These are phyloP conservation scores for Amphimedon queenslandica DNA, from an alignment of 37 sponge, comb jelly and placozoan genomes.

Conservation along the genomic window DNA sequence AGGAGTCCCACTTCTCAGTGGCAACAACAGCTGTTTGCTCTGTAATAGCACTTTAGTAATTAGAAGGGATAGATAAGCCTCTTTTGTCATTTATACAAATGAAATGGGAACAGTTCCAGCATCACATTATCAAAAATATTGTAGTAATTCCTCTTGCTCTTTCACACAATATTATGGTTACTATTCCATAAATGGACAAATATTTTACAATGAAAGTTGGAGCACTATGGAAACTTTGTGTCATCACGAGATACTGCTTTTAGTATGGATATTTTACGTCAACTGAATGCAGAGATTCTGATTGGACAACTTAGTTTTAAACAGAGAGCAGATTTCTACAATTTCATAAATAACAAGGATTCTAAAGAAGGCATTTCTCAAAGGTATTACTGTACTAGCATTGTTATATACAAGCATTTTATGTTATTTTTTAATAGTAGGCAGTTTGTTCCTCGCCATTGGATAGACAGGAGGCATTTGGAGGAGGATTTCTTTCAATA, in stretches of 20 bases:
- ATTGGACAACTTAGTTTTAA: constrained; percentile 46
- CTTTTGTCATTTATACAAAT: constrained; percentile 25
- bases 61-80: constrained; percentile 10
- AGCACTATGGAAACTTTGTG: constrained; percentile 9
- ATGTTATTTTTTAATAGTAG: neutral
- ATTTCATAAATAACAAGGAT: constrained; percentile 27
- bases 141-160: constrained; percentile 2
- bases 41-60: constrained; percentile 3
- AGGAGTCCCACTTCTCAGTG: constrained; percentile 5
- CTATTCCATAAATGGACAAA: neutral
- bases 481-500: constrained; percentile 29
- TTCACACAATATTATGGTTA: constrained; percentile 39
- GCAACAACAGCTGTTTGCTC: neutral
- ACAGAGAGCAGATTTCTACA: constrained; percentile 39
- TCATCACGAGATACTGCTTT: constrained; percentile 23
- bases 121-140: constrained; percentile 35
- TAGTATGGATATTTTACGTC: constrained; percentile 10
- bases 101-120: constrained; percentile 23
- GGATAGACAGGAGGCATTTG: constrained; percentile 20
- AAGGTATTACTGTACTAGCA: neutral
- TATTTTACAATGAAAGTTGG: constrained; percentile 25
- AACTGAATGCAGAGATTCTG: constrained; percentile 20
- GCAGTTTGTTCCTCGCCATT: neutral
- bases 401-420: neutral
- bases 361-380: too few species aligned